Conservation (phyloP, 1,140 invertebrate genomes). For the Octopus bimaculoides region DNA sequence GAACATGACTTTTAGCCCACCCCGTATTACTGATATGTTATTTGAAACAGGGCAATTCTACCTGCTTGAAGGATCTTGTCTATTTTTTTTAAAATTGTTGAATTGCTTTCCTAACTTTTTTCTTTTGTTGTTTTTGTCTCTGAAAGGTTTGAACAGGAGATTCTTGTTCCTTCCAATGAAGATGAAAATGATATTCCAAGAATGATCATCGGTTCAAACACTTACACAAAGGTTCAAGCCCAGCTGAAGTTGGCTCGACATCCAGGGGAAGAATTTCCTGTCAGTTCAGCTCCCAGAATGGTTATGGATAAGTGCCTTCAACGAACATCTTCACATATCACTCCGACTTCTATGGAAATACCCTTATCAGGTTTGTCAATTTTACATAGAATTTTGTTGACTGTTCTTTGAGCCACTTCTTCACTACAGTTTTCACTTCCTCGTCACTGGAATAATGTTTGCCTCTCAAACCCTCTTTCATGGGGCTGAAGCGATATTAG, state of each 20-base stretch:
- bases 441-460: too few relatives aligned
- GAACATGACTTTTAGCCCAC: too few relatives aligned
- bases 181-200: slow-evolving; percentile 14
- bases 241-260: slow-evolving; percentile 57
- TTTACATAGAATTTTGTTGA: background rate
- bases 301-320: background rate
- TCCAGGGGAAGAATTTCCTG: background rate
- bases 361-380: background rate
- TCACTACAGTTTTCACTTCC: too few relatives aligned
- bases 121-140: background rate
- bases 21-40: too few relatives aligned
- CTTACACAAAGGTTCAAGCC: slow-evolving; percentile 67
- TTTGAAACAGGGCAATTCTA: too few relatives aligned
- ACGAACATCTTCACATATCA: background rate
- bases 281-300: background rate
- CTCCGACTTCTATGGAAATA: background rate
- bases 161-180: slow-evolving; percentile 26
- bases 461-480: too few relatives aligned
- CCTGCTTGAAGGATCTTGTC: too few relatives aligned
- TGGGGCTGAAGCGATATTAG: too few relatives aligned
- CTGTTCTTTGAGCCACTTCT: too few relatives aligned
- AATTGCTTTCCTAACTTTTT: background rate
- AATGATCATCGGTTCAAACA: slow-evolving; percentile 49
- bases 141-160: slow-evolving; percentile 80
- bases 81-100: too few relatives aligned